Evolutionary conservation across 1,140 invertebrate genomes (phyloP), one percentile per base, ranked within the genome.

Genomic region (Araneus ventricosus): DNA sequence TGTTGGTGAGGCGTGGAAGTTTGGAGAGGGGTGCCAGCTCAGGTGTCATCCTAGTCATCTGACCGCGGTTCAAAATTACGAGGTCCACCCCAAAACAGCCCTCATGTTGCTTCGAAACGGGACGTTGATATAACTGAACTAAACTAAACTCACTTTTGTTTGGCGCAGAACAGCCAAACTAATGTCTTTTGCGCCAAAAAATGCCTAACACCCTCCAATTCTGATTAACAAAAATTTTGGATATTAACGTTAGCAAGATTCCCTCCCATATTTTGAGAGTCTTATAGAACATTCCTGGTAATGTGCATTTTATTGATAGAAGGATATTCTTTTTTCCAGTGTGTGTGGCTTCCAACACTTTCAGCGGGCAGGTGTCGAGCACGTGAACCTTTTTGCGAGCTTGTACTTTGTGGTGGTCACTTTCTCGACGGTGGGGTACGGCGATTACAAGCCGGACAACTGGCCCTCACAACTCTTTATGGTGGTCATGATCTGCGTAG

Each of bases 381-480:
- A 95, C 80, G 95, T 96, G 89, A 95, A 95, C 92, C 94, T 96
- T 24, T 96, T 96, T 94, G 95, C 96, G 91, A 95, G 95, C 24
- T 94, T 96, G 17, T 96, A 96, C 95, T 96, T 96, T 94, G 95
- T 96, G 20, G 95, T 96, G 34, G 96, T 96, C 5, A 96, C 96
- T 14, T 96, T 96, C 92, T 96, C 96, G 8, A 96, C 96, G 0
- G 96, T 96, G 17, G 95, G 95, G 27, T 95, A 95, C 92, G 95
- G 95, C 27, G 96, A 96, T 93, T 95, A 96, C 34, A 95, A 95
- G 92, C 96, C 96, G 0, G 96, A 96, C 94, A 96, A 96, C 88
- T 96, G 96, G 96, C 95, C 95, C 4, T 95, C 96, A 89, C 96
- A 96, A 93, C 94, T 96, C 24, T 96, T 95, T 92, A 96, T 96